Evolutionary conservation across 2,797 vertebrate genomes (phyloP), one percentile per base, ranked within the genome.

Genomic region (Enteromius afrohamiltoni): DNA sequence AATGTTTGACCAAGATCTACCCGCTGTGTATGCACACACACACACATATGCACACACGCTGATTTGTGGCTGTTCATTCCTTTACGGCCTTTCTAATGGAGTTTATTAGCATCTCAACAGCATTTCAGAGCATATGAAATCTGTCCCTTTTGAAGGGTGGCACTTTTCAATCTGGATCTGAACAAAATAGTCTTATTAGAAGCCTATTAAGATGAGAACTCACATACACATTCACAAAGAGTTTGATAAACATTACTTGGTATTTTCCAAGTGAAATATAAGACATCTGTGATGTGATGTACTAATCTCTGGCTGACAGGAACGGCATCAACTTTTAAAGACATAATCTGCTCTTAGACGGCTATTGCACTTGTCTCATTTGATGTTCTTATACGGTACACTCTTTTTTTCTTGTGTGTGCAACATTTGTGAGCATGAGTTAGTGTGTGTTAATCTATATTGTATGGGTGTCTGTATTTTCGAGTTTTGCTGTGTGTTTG

Each of bases 51-150:
- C 74, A 14, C 62, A 23, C 77, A 65, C 85, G 79, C 80, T 90
- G 86, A 77, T 91, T 89, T 86, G 45, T 85, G 77, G 67, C 79
- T 77, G 76, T 79, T 79, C 26, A 4, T 55, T 85, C 58, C 83
- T 88, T 85, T 65, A 88, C 87, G 77, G 87, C 71, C 74, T 65
- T 89, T 79, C 80, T 91, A 92, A 91, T 92, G 79, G 89, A 86
- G 77, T 90, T 91, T 91, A 92, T 92, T 92, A 91, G 86, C 89
- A 91, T 90, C 86, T 90, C 82, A 87, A 81, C 84, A 80, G 88
- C 83, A 87, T 87, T 79, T 82, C 77, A 80, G 77, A 90, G 86
- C 73, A 16, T 62, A 86, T 86, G 88, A 90, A 88, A 92, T 93
- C 86, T 86, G 86, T 90, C 85, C 60, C 83, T 89, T 75, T 79